Conservation (phyloP, 2,888 invertebrate genomes). For the Ditula angustiorana region DNA sequence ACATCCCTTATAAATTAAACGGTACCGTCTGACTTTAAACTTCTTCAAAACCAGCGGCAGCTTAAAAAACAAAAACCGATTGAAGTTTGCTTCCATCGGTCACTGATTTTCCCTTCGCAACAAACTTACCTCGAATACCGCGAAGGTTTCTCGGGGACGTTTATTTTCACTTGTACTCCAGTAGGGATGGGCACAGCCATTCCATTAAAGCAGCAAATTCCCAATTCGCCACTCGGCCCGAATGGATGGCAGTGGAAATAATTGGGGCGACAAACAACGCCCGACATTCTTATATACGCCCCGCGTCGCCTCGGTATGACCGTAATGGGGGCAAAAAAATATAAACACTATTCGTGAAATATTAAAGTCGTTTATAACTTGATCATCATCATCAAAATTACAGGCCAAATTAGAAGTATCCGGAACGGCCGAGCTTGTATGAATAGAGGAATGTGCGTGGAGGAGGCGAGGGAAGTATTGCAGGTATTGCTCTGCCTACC, state of each 20-base stretch:
- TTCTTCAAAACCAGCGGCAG: not conserved
- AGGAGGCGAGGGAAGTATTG: too few relatives aligned
- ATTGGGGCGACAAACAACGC: slow-evolving; percentile 35
- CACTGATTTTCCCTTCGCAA: slow-evolving; percentile 11
- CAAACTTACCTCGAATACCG: slow-evolving; percentile 29
- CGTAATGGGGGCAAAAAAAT: slow-evolving; percentile 24
- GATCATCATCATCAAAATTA: too few relatives aligned
- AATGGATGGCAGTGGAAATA: slow-evolving; percentile 26
- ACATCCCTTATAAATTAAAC: too few relatives aligned
- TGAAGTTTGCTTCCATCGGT: not conserved
- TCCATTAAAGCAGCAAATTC: slow-evolving; percentile 26
- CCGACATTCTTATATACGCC: slow-evolving; percentile 25
- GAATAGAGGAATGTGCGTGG: too few relatives aligned
- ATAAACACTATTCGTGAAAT: not conserved
- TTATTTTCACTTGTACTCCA: slow-evolving; percentile 13
- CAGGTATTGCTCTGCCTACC: too few relatives aligned
- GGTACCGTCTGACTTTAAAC: not conserved
- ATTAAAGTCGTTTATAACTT: too few relatives aligned
- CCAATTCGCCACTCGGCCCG: slow-evolving; percentile 27
- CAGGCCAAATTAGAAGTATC: too few relatives aligned
- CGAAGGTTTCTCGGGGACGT: slow-evolving; percentile 18
- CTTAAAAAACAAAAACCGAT: slow-evolving; percentile 16
- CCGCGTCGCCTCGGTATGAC: not conserved
- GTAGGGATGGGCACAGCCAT: slow-evolving; percentile 9
- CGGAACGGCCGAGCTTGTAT: too few relatives aligned